A percentile compares a stretch with the other conserved stretches of the same genome.
These are phyloP conservation scores for Hirundichthys speculiger DNA, from an alignment of 2,113 vertebrate species.

Conservation along the genomic window DNA sequence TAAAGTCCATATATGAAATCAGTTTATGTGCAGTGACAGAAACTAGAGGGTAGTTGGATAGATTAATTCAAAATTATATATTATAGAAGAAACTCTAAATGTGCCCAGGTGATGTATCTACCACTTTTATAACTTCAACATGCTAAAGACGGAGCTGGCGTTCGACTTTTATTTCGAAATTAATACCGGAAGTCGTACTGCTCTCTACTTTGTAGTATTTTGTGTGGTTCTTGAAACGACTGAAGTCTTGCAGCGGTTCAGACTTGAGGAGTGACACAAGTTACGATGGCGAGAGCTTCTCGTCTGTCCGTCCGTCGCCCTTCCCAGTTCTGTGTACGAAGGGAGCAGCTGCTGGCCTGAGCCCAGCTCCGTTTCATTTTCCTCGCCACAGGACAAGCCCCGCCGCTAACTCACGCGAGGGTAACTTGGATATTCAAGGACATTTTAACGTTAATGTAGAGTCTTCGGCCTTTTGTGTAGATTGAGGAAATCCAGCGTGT, in stretches of 20 bases:
- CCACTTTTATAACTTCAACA: too few relatives aligned
- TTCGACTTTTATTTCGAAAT: conserved; percentile 46
- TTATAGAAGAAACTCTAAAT: too few relatives aligned
- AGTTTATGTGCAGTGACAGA: too few relatives aligned
- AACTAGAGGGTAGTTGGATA: too few relatives aligned
- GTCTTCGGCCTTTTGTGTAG: conserved; percentile 60
- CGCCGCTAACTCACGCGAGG: conserved; percentile 18
- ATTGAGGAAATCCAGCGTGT: conserved; percentile 52
- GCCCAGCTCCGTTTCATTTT: neutral
- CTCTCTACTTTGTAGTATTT: neutral
- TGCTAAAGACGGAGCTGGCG: neutral
- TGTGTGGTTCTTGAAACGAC: conserved; percentile 45
- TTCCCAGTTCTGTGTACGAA: conserved; percentile 25
- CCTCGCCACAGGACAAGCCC: neutral
- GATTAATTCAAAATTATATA: too few relatives aligned
- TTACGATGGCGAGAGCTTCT: conserved; percentile 55
- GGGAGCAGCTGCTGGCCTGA: conserved; percentile 20
- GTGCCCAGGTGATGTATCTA: too few relatives aligned
- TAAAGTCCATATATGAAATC: too few relatives aligned
- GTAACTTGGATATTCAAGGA: conserved; percentile 64
- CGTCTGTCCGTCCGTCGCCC: conserved; percentile 9
- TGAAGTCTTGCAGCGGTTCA: conserved; percentile 61
- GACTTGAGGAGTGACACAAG: conserved; percentile 58
- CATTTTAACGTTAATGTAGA: conserved; percentile 62
- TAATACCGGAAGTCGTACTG: neutral